Evolutionary conservation across 37 sponge, comb jelly and placozoan genomes (phyloP), one percentile per base, ranked within the genome.

Genomic region (Cliona cf. orientalis): DNA sequence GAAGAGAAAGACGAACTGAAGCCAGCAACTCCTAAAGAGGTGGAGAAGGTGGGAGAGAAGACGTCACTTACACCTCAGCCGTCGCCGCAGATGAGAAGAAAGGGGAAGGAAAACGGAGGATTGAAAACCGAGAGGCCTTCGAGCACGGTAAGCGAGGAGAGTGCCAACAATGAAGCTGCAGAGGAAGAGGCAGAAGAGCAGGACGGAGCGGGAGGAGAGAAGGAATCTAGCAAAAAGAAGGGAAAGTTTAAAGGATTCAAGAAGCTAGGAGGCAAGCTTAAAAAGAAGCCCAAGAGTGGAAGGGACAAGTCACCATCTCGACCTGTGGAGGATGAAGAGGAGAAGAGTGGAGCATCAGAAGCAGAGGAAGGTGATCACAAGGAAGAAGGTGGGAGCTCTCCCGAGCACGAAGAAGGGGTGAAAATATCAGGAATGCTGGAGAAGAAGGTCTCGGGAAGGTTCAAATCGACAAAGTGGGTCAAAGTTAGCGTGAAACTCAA

Each of bases 141-240:
- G 3, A 36, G 31, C n/a, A 11, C 49, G 25, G 5, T 9, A 21
- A 67, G 68, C 21, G 7, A 37, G 9, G 68, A 67, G 21, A 7
- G 32, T 23, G 58, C 46, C 9, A 56, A 41, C 17, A 46, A 22
- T 35, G 46, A 14, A 0, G 58, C 31, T 21, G 1, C 33, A 1
- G 68, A 76, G 40, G 77, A 53, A 28, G 74, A 26, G 12, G 11
- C 28, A 28, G 22, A 74, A 25, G 59, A 35, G 31, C 53, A 57
- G 26, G 72, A 71, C 34, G 74, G 65, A 44, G 23, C 42, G 23
- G 69, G 14, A 2, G 75, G 25, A 42, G 42, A 83, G 67, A 43
- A 66, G 40, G 35, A 23, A 44, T 67, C 21, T 6, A 67, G 69
- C 46, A 79, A 79, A 39, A 82, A 79, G 25, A 66, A 35, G 37